These are phyloP conservation scores for Bos taurus DNA, from an alignment of 2,113 vertebrate genomes.

Conservation along the genomic window ARS-UCD2.0 NC_037328.1:46838001-46838500, in stretches of 20 bases:
- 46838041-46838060: not conserved
- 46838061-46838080: not conserved
- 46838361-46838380: not conserved
- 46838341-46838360: not conserved
- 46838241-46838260: not conserved
- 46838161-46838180: not conserved
- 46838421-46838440: not conserved
- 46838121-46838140: not conserved
- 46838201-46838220: not conserved
- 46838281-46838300: not conserved
- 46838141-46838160: not conserved
- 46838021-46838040: slow-evolving; percentile 7
- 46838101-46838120: not conserved
- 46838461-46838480: not conserved
- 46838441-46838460: not conserved
- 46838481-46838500: not conserved
- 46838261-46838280: not conserved
- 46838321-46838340: not conserved
- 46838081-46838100: not conserved
- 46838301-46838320: not conserved
- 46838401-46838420: not conserved
- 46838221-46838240: not conserved
- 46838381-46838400: not conserved
- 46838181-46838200: not conserved
- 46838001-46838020: not conserved